Evolutionary conservation across 53 echinoderm and acorn worm species (phyloP).

Genomic region (Pentamera pediparva): DNA sequence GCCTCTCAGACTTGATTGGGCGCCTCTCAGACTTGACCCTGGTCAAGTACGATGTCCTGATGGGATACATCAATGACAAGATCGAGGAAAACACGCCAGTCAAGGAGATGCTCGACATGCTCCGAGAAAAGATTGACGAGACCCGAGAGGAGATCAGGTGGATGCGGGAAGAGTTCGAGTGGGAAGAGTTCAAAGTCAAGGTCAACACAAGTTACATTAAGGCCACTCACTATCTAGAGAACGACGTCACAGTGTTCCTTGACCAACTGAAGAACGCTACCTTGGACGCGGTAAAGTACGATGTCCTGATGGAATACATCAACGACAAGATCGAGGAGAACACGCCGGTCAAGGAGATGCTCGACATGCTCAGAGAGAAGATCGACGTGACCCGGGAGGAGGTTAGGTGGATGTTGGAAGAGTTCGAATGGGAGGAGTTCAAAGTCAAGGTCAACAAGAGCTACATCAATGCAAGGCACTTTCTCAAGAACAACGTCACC

Average conservation of each 20-base stretch:
- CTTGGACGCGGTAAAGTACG: too few species aligned
- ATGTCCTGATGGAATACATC: background rate
- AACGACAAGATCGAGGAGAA: background rate
- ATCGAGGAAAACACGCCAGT: constrained; percentile 51
- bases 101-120: constrained; percentile 49
- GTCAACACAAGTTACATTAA: constrained; percentile 20
- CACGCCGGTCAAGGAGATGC: constrained; percentile 31
- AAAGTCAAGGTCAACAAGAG: constrained; percentile 28
- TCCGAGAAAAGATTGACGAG: constrained; percentile 64
- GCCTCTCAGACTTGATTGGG: background rate
- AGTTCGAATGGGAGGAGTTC: constrained; percentile 28
- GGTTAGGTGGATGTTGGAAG: constrained; percentile 25
- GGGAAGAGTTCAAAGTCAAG: constrained; percentile 36
- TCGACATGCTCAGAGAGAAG: constrained; percentile 64
- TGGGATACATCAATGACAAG: background rate
- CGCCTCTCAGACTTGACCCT: background rate
- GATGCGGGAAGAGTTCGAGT: constrained; percentile 5
- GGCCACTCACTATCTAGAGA: constrained; percentile 22
- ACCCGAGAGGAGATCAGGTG: constrained; percentile 50
- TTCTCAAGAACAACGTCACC: background rate
- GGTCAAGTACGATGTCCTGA: background rate
- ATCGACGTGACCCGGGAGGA: constrained; percentile 55
- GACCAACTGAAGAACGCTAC: too few species aligned
- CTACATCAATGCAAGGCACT: constrained; percentile 16
- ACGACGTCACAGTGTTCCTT: constrained; percentile 31